Conservation (phyloP, 2,888 invertebrate genomes). For the Prenolepis imparis region DNA sequence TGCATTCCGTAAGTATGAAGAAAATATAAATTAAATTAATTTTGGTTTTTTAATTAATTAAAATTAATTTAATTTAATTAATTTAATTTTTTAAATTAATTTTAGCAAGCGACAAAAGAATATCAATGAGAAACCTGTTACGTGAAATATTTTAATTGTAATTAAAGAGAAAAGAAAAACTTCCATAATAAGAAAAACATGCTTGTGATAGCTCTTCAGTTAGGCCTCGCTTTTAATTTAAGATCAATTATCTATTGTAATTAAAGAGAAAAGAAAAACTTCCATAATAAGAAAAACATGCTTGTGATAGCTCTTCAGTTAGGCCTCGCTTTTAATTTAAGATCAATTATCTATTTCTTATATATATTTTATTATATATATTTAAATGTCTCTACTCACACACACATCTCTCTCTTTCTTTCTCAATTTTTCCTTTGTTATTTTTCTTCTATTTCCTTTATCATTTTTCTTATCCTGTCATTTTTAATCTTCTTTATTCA, state of each 20-base stretch:
- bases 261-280: neutral
- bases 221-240: neutral
- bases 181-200: neutral
- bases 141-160: neutral
- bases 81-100: too few species aligned
- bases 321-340: neutral
- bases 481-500: neutral
- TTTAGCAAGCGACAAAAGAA: neutral
- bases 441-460: neutral
- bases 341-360: neutral
- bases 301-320: neutral
- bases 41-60: too few species aligned
- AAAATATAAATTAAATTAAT: too few species aligned
- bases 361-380: slow-evolving; percentile 7
- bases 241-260: neutral
- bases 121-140: neutral
- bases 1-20: slow-evolving; percentile 91
- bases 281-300: neutral
- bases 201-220: neutral
- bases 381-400: neutral
- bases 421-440: neutral
- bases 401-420: neutral
- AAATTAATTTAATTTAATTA: too few species aligned
- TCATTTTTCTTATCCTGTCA: neutral
- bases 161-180: neutral